Conservation (phyloP, 2,113 vertebrate species). For the Porphyrio hochstetteri region DNA sequence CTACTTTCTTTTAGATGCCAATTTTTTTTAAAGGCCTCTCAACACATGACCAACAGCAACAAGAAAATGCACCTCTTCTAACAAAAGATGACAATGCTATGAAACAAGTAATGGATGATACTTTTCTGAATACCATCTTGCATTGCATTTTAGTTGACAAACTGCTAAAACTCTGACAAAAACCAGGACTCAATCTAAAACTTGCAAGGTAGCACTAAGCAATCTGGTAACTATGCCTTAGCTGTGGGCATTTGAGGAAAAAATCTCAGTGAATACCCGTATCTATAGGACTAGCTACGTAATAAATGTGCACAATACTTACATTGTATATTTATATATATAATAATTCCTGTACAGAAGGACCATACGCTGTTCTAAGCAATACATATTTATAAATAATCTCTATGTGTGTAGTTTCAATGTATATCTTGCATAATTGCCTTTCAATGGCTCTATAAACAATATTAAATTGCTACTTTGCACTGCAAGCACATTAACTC, state of each 20-base stretch:
- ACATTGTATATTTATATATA: background rate
- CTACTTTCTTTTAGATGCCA: background rate
- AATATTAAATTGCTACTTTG: background rate
- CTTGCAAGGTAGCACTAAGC: background rate
- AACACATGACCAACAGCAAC: background rate
- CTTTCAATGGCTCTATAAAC: conserved; percentile 34
- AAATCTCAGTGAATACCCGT: background rate
- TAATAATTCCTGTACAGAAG: background rate
- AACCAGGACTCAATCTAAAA: background rate
- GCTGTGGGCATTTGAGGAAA: background rate
- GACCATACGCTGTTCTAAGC: background rate
- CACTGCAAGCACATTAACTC: background rate
- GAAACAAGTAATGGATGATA: background rate
- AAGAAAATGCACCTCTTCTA: background rate
- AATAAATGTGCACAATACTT: background rate
- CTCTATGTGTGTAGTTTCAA: background rate
- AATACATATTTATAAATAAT: background rate
- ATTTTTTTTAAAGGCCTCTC: background rate
- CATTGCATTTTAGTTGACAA: background rate
- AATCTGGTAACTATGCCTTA: background rate
- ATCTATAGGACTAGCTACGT: background rate
- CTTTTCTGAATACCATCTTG: background rate
- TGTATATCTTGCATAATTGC: background rate
- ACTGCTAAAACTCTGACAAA: background rate
- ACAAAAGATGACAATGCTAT: background rate